Conservation (phyloP, 2,113 vertebrate genomes). For the Eptesicus fuscus region DNA sequence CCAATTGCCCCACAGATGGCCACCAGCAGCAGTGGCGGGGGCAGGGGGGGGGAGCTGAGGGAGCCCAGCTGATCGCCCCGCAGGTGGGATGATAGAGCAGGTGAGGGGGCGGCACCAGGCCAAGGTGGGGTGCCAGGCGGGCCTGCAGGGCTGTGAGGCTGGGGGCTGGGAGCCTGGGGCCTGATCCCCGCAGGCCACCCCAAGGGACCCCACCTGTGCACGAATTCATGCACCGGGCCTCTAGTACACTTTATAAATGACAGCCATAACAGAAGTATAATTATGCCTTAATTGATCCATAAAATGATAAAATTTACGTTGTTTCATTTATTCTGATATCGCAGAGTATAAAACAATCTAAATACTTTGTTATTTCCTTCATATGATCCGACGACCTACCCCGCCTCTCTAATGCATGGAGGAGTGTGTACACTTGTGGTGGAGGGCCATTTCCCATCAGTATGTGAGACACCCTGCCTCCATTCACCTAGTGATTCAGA, state of each 20-base stretch:
- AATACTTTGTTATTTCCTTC: background rate
- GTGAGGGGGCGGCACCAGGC: too few species aligned
- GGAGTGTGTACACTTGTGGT: background rate
- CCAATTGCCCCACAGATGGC: too few species aligned
- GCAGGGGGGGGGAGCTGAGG: too few species aligned
- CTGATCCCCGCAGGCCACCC: too few species aligned
- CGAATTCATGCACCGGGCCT: too few species aligned
- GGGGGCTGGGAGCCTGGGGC: too few species aligned
- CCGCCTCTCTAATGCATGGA: background rate
- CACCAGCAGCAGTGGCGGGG: too few species aligned
- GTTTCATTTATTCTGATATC: background rate
- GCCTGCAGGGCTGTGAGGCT: too few species aligned
- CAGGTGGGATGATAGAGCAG: too few species aligned
- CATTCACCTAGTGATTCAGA: background rate
- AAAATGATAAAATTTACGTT: conserved; percentile 24
- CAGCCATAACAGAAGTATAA: background rate
- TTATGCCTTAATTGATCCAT: background rate
- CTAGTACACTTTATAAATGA: conserved; percentile 27
- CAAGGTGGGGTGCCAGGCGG: too few species aligned
- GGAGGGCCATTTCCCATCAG: background rate
- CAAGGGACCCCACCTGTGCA: too few species aligned
- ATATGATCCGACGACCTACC: background rate
- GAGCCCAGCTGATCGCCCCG: too few species aligned
- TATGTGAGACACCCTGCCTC: background rate
- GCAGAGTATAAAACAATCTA: background rate